phyloP scores from a whole-genome alignment of 1,140 invertebrate genomes.

The Euschistus heros region DNA sequence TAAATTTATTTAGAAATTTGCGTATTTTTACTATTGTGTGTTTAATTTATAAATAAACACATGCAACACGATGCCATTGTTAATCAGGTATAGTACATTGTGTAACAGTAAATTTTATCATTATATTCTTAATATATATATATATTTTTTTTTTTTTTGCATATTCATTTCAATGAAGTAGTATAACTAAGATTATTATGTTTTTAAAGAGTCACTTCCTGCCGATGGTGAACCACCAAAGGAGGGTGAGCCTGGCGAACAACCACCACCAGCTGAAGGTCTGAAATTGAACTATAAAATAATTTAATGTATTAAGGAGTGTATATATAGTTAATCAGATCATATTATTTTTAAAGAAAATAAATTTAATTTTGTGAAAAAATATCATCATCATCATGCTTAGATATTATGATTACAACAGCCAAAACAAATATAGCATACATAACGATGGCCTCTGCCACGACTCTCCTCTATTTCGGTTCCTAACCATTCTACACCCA shows the following conservation, averaged over 20 bases:
- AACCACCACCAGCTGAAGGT: slow-evolving; percentile 33
- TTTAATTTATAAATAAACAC: neutral
- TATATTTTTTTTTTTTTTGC: neutral
- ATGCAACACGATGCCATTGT: neutral
- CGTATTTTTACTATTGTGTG: too few species aligned
- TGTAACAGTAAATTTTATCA: neutral
- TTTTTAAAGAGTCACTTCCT: slow-evolving; percentile 22
- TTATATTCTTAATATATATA: neutral
- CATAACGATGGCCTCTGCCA: neutral
- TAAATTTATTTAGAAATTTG: too few species aligned
- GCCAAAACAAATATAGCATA: neutral
- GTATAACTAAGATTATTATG: neutral
- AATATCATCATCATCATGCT: neutral
- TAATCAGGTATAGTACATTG: neutral
- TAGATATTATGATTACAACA: neutral
- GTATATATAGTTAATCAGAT: neutral
- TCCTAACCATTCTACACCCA: too few species aligned
- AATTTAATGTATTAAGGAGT: neutral
- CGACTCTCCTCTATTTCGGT: neutral
- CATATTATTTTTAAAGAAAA: neutral
- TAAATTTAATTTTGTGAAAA: neutral
- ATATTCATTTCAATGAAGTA: slow-evolving; percentile 9
- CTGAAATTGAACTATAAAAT: too few species aligned
- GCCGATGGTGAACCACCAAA: slow-evolving; percentile 34
- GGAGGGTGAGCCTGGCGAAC: slow-evolving; percentile 35